Conservation (phyloP, 2,888 invertebrate species). For the Mesorhabditis sp. region DNA sequence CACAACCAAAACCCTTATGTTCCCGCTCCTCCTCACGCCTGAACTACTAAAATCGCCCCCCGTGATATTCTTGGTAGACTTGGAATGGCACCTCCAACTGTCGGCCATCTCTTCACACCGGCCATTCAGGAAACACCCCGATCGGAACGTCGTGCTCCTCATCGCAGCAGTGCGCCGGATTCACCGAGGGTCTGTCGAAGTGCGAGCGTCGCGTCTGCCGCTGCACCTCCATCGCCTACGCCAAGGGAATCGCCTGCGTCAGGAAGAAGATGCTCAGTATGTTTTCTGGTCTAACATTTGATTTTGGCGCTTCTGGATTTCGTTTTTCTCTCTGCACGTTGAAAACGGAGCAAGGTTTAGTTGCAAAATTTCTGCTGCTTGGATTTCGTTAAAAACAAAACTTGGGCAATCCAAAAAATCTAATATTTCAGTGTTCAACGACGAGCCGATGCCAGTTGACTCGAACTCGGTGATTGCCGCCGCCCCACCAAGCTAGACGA, state of each 20-base stretch:
- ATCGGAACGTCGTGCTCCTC: slow-evolving; percentile 41
- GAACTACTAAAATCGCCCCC: too few relatives aligned
- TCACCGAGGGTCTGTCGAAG: slow-evolving; percentile 37
- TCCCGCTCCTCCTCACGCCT: too few relatives aligned
- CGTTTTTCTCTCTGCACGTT: too few relatives aligned
- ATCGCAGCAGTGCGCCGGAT: slow-evolving; percentile 42
- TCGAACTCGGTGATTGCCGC: slow-evolving; percentile 5
- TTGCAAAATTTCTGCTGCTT: neutral
- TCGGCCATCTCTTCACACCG: neutral
- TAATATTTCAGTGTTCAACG: neutral
- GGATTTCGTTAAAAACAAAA: neutral
- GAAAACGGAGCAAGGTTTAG: neutral
- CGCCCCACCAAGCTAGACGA: neutral
- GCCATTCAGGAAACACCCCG: slow-evolving; percentile 13
- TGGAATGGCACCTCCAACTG: too few relatives aligned
- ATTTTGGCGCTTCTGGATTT: too few relatives aligned
- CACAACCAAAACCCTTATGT: too few relatives aligned
- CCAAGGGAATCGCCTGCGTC: slow-evolving; percentile 43
- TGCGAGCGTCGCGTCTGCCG: slow-evolving; percentile 43
- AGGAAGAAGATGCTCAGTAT: slow-evolving; percentile 21
- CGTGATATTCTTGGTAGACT: too few relatives aligned
- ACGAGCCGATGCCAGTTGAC: slow-evolving; percentile 1
- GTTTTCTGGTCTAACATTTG: neutral
- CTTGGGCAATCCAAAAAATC: neutral
- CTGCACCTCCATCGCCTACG: slow-evolving; percentile 43